Evolutionary conservation across 1,140 invertebrate species (phyloP).

Genomic region (Lordiphosa mommai): DNA sequence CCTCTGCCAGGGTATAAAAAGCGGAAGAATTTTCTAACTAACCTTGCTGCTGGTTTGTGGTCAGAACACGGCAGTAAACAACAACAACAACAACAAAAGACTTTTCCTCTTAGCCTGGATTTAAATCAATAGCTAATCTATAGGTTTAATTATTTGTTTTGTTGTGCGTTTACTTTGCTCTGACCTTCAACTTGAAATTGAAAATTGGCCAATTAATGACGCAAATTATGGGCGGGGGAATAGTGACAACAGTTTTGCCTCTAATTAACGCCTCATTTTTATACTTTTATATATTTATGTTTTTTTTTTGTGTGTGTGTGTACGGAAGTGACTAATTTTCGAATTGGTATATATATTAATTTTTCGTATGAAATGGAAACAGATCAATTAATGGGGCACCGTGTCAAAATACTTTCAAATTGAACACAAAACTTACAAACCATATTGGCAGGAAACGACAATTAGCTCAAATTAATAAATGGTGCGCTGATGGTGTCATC

Average conservation of each 20-base stretch:
- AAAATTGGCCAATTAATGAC: constrained; percentile 75
- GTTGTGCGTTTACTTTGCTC: constrained; percentile 26
- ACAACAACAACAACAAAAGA: neutral
- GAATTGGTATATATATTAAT: constrained; percentile 9
- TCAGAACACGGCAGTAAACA: no score
- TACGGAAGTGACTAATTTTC: constrained; percentile 68
- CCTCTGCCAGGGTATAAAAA: no score
- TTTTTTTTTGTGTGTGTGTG: constrained; percentile 5
- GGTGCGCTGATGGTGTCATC: neutral
- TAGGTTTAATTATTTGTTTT: constrained; percentile 24
- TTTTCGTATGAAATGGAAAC: constrained; percentile 37
- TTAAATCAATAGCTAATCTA: constrained; percentile 22
- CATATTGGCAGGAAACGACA: constrained; percentile 50
- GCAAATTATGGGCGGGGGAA: constrained; percentile 51
- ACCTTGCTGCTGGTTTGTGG: no score
- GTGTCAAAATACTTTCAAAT: constrained; percentile 70
- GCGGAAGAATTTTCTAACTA: no score
- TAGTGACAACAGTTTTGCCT: constrained; percentile 65
- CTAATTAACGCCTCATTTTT: constrained; percentile 60
- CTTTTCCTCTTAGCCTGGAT: constrained; percentile 8
- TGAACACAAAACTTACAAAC: constrained; percentile 52
- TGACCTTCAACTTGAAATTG: constrained; percentile 74
- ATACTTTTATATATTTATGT: neutral
- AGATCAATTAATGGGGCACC: constrained; percentile 44
- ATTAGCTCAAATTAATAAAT: constrained; percentile 46